phyloP scores from a whole-genome alignment of 2,888 invertebrate genomes.

The Tiliacea aurago region DNA sequence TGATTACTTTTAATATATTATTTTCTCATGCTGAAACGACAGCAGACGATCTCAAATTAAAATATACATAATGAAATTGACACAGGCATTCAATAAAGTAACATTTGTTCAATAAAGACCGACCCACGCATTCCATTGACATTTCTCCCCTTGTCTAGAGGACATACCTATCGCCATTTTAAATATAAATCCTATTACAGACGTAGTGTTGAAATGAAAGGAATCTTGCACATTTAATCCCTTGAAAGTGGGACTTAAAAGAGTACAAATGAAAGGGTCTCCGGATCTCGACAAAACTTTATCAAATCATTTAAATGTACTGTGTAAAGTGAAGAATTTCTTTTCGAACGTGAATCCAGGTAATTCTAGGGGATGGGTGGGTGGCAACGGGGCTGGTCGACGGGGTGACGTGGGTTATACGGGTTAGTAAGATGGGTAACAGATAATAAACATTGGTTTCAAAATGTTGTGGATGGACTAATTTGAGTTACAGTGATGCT shows the following conservation, averaged over 20 bases:
- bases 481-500: background rate
- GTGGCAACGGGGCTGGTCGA: constrained; percentile 20
- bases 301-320: constrained; percentile 77
- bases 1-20: background rate
- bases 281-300: constrained; percentile 69
- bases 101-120: background rate
- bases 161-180: constrained; percentile 15
- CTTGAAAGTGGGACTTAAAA: constrained; percentile 29
- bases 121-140: constrained; percentile 30
- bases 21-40: background rate
- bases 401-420: constrained; percentile 18
- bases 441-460: background rate
- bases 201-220: constrained; percentile 20
- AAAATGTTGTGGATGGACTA: background rate
- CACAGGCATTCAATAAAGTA: constrained; percentile 15
- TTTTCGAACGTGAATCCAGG: constrained; percentile 71
- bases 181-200: constrained; percentile 25
- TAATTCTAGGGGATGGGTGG: constrained; percentile 65
- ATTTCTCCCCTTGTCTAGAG: constrained; percentile 41
- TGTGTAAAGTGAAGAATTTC: constrained; percentile 69
- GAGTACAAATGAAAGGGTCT: constrained; percentile 53
- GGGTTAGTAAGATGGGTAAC: constrained; percentile 7
- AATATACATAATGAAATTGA: constrained; percentile 1
- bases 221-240: constrained; percentile 11
- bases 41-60: constrained; percentile 1